Conservation (phyloP, 1,140 invertebrate genomes). For the Marisa cornuarietis region DNA sequence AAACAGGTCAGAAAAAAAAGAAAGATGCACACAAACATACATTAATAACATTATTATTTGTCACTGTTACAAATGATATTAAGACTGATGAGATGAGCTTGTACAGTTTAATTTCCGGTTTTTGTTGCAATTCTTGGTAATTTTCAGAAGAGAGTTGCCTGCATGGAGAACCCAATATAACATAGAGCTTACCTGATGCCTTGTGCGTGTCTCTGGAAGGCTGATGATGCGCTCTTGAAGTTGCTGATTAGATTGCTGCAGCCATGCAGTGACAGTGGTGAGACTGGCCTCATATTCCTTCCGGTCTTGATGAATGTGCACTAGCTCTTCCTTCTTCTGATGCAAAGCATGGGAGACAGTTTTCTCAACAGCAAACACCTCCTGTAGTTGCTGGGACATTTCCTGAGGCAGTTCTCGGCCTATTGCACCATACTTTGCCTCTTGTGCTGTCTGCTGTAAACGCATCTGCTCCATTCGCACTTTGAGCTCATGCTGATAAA, state of each 20-base stretch:
- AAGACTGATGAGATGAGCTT: too few species aligned
- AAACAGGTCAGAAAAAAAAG: background rate
- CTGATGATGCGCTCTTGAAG: conserved; percentile 48
- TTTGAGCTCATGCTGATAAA: conserved; percentile 47
- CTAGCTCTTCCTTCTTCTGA: conserved; percentile 48
- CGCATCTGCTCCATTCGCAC: conserved; percentile 46
- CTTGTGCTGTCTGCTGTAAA: conserved; percentile 36
- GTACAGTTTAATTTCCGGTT: too few species aligned
- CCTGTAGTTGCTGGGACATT: conserved; percentile 32
- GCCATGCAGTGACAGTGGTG: conserved; percentile 43
- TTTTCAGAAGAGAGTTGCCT: too few species aligned
- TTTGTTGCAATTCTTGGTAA: too few species aligned
- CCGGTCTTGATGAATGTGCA: conserved; percentile 47
- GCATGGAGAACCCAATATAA: background rate
- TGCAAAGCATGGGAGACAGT: conserved; percentile 34
- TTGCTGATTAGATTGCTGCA: conserved; percentile 43
- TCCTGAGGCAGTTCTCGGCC: conserved; percentile 44
- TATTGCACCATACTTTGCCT: conserved; percentile 41
- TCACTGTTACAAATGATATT: too few species aligned
- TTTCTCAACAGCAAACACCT: conserved; percentile 37
- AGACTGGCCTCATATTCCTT: conserved; percentile 41
- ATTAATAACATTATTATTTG: background rate
- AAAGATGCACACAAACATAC: background rate
- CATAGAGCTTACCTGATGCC: conserved; percentile 50
- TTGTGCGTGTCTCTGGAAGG: conserved; percentile 40